Evolutionary conservation across 2,888 invertebrate genomes (phyloP).

Genomic region (Podotricha telesiphe): DNA sequence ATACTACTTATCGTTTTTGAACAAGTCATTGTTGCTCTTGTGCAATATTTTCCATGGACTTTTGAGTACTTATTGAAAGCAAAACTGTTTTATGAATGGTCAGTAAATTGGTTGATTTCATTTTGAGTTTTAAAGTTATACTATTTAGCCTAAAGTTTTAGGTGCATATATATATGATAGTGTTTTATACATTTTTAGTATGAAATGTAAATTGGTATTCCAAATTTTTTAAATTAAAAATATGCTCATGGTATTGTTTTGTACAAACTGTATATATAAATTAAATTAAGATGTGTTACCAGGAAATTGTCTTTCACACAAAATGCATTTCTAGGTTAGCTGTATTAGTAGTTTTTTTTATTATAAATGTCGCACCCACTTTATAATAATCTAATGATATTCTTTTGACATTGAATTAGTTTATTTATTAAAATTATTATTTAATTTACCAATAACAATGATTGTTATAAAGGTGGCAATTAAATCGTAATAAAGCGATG

Average conservation of each 20-base stretch:
- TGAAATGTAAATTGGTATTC: conserved; percentile 2
- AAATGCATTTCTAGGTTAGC: conserved; percentile 47
- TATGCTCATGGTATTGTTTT: conserved; percentile 40
- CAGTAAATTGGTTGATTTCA: background rate
- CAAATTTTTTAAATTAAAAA: background rate
- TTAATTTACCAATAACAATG: background rate
- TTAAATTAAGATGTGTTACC: conserved; percentile 45
- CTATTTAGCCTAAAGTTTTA: conserved; percentile 6
- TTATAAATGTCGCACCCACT: conserved; percentile 16
- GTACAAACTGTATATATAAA: conserved; percentile 48
- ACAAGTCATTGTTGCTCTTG: conserved; percentile 12
- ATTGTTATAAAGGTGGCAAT: conserved; percentile 22
- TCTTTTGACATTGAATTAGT: background rate
- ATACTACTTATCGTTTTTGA: conserved; percentile 23
- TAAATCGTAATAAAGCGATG: conserved; percentile 41
- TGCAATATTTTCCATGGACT: background rate
- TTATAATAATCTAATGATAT: background rate
- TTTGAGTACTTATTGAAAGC: conserved; percentile 4
- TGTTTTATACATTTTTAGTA: conserved; percentile 11
- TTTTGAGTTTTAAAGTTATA: background rate
- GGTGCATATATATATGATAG: conserved; percentile 12
- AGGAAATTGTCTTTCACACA: conserved; percentile 47
- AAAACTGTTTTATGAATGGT: background rate
- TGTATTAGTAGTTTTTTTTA: conserved; percentile 42
- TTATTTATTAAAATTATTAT: background rate